Percentiles rank a stretch among this genome's conserved stretches.
Evolutionary conservation across 1,140 invertebrate species (phyloP).

Genomic region (Copidosoma floridanum): DNA sequence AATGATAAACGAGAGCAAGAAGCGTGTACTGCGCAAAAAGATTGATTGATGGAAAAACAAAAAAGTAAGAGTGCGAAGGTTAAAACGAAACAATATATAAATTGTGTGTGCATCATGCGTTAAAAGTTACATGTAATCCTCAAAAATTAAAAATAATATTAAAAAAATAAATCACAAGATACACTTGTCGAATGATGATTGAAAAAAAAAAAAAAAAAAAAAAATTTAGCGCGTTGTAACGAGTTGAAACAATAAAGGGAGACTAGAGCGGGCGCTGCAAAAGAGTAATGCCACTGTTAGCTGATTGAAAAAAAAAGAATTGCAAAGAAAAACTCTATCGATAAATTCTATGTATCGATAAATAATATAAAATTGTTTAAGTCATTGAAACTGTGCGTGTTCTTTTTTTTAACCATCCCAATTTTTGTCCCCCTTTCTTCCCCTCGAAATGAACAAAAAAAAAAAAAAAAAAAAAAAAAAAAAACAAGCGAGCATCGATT

Average conservation of each 20-base stretch:
- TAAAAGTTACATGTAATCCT: background rate
- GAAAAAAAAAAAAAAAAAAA: slow-evolving; percentile 2
- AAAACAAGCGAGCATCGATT: background rate
- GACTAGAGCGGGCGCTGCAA: slow-evolving; percentile 8
- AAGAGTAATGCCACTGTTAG: slow-evolving; percentile 39
- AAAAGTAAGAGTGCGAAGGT: background rate
- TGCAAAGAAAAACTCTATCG: slow-evolving; percentile 32
- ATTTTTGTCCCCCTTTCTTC: too few species aligned
- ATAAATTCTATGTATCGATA: slow-evolving; percentile 49
- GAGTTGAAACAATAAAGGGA: too few species aligned
- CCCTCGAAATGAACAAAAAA: too few species aligned
- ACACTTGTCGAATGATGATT: too few species aligned
- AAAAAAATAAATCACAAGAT: slow-evolving; percentile 15
- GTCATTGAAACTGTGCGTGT: slow-evolving; percentile 23
- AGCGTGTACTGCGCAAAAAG: background rate
- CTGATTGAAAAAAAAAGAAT: too few species aligned
- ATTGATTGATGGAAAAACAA: background rate
- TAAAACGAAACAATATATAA: slow-evolving; percentile 5
- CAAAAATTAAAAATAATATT: slow-evolving; percentile 9
- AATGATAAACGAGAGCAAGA: background rate
- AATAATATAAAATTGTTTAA: slow-evolving; percentile 51
- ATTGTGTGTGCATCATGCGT: slow-evolving; percentile 16
- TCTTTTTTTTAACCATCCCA: slow-evolving; percentile 1
- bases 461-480: too few species aligned
- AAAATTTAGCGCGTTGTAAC: too few species aligned